Evolutionary conservation across 2,113 vertebrate genomes (phyloP).

Genomic region (Bos indicus): DNA sequence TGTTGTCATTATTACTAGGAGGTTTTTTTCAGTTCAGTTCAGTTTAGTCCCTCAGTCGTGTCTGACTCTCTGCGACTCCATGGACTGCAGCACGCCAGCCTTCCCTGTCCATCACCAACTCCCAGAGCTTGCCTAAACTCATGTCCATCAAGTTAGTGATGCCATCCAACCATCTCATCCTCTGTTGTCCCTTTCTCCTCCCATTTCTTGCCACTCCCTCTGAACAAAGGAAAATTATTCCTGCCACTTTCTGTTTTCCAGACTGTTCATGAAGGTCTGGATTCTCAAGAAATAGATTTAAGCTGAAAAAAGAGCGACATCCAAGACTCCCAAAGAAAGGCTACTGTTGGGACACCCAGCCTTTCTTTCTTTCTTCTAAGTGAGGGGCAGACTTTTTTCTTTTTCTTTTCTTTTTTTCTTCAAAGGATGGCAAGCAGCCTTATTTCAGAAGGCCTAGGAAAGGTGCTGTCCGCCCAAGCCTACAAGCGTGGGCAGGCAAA

Average conservation of each 20-base stretch:
- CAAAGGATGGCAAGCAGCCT: neutral
- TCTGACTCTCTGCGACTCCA: neutral
- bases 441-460: neutral
- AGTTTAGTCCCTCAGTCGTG: neutral
- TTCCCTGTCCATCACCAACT: neutral
- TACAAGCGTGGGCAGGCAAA: neutral
- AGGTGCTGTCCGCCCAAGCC: no score
- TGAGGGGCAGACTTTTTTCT: neutral
- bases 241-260: neutral
- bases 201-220: neutral
- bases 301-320: neutral
- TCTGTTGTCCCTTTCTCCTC: no score
- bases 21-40: neutral
- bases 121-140: neutral
- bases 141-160: neutral
- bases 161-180: no score
- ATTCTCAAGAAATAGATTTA: conserved; percentile 7
- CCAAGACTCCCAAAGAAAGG: neutral
- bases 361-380: neutral
- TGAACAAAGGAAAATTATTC: neutral
- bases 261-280: neutral
- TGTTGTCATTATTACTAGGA: neutral
- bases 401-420: neutral
- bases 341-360: neutral
- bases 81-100: neutral